Evolutionary conservation across 2,797 vertebrate species (phyloP).

Genomic region (Apogon talboti): DNA sequence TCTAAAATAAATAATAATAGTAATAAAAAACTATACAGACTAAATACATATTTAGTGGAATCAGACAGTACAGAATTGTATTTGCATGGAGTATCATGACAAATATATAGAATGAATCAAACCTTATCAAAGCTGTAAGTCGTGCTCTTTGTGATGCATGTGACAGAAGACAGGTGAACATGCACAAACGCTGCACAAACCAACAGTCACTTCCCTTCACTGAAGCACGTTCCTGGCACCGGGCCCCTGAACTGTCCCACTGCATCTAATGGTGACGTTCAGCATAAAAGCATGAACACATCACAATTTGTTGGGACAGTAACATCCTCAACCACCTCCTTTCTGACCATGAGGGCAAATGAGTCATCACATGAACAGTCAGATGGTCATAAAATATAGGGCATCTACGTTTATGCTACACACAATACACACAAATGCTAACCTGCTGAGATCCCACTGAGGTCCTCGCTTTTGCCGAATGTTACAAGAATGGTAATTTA

Average conservation of each 20-base stretch:
- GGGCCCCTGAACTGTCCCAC: constrained; percentile 7
- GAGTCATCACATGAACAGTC: constrained; percentile 19
- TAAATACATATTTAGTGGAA: too few relatives aligned
- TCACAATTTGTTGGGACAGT: constrained; percentile 1
- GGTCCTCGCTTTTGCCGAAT: background rate
- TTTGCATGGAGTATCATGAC: too few relatives aligned
- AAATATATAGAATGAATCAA: too few relatives aligned
- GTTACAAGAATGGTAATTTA: background rate
- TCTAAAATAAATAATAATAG: too few relatives aligned
- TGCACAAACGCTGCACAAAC: too few relatives aligned
- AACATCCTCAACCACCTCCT: constrained; percentile 4
- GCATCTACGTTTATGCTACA: background rate
- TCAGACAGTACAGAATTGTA: too few relatives aligned
- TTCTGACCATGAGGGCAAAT: constrained; percentile 7
- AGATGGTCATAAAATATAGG: constrained; percentile 7
- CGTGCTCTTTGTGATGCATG: too few relatives aligned
- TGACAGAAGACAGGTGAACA: too few relatives aligned
- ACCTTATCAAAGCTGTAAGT: too few relatives aligned
- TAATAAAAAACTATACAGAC: too few relatives aligned
- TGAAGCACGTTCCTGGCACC: background rate
- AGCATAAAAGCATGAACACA: constrained; percentile 7
- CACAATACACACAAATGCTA: background rate
- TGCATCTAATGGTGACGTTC: constrained; percentile 3
- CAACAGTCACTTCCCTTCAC: background rate
- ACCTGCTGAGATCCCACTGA: too few relatives aligned